Evolutionary conservation across 2,888 invertebrate genomes (phyloP), one percentile per base, ranked within the genome.

Genomic region (Ornithoptera priamus): DNA sequence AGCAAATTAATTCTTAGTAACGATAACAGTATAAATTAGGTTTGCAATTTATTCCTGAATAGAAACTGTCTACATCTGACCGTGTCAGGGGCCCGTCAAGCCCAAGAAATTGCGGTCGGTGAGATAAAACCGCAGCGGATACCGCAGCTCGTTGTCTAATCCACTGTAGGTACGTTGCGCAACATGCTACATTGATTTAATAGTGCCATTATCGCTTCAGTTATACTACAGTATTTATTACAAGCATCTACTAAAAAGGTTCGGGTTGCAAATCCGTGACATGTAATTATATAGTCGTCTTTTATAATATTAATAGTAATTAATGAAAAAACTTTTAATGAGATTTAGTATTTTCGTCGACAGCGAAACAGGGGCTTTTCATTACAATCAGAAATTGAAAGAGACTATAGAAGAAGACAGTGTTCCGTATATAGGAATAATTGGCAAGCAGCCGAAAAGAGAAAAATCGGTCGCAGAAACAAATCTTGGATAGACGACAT

Each of bases 81-180:
- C 66, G 62, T 70, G 66, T 70, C 70, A 69, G 39, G 62, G 66
- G n/a, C 70, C 72, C 72, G 77, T 81, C 82, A 82, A 76, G 78
- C 74, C 76, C 84, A 80, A 81, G 83, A 79, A 80, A 77, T 80
- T 84, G 82, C 73, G 83, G 83, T 76, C 71, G 68, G 66, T 58
- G 73, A 75, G 77, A 76, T 77, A 77, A 73, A 74, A 75, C 77
- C 78, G 71, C 75, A 76, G 73, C 72, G 73, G 75, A 61, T 30
- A 69, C 69, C 58, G 57, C 70, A 56, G 62, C 60, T 39, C 62
- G 66, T 59, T 62, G 53, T 68, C 50, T 50, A 39, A 58, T 62
- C 58, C 46, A 22, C 20, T 66, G 50, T 46, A 46, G 46, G 46
- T 46, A 56, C 50, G 12, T 70, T 62, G 67, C 67, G 63, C 60